These are phyloP conservation scores for Eledona agricola DNA, from an alignment of 2,888 invertebrate genomes.

Conservation along the genomic window DNA sequence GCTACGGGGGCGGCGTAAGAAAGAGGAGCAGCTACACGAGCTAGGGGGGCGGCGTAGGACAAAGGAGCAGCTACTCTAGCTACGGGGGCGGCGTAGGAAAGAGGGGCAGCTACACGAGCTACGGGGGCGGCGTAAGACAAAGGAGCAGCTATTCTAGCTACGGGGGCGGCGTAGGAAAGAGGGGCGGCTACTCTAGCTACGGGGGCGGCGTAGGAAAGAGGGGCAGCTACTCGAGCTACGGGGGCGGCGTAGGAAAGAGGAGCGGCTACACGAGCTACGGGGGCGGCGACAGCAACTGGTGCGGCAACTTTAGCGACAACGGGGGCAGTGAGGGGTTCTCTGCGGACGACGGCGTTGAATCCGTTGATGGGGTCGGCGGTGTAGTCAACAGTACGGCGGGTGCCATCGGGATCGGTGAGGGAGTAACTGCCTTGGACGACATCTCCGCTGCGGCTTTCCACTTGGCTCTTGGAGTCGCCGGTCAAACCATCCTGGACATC, in stretches of 20 bases:
- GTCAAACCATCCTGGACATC: slow-evolving; percentile 64
- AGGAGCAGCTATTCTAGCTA: slow-evolving; percentile 38
- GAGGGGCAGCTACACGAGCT: slow-evolving; percentile 7
- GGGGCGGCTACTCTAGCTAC: slow-evolving; percentile 38
- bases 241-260: slow-evolving; percentile 45
- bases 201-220: slow-evolving; percentile 42
- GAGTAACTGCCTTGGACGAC: slow-evolving; percentile 69
- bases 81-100: slow-evolving; percentile 36
- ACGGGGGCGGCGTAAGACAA: slow-evolving; percentile 45
- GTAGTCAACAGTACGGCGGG: slow-evolving; percentile 65
- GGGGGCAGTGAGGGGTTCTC: slow-evolving; percentile 62
- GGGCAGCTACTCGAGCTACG: slow-evolving; percentile 37
- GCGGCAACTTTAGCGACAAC: slow-evolving; percentile 49
- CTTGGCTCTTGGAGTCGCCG: slow-evolving; percentile 69
- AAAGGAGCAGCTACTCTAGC: slow-evolving; percentile 38
- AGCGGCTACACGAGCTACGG: slow-evolving; percentile 42
- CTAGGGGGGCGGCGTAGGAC: slow-evolving; percentile 36
- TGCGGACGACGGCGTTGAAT: slow-evolving; percentile 67
- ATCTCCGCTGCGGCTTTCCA: slow-evolving; percentile 71
- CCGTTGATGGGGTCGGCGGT: slow-evolving; percentile 60
- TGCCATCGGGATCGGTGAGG: slow-evolving; percentile 70
- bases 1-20: slow-evolving; percentile 44
- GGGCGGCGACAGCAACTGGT: slow-evolving; percentile 45
- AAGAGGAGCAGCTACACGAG: slow-evolving; percentile 38
- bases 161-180: slow-evolving; percentile 35